These are phyloP conservation scores for Thamnophis sirtalis DNA, from an alignment of 2,113 vertebrate species.

Conservation along the genomic window DNA sequence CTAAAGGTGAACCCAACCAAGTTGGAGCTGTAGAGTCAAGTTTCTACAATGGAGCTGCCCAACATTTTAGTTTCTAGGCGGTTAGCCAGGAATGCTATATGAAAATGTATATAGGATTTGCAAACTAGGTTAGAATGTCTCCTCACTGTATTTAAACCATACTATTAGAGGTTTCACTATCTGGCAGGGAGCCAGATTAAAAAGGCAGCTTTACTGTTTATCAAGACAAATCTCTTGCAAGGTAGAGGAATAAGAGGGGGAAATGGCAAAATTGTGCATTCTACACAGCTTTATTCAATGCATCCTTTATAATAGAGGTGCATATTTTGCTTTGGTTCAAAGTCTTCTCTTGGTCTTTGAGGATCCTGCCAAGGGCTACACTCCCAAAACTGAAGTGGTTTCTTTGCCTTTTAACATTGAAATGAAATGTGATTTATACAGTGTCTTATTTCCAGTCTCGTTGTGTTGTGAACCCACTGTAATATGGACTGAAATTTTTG, in stretches of 20 bases:
- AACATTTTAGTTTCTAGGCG: not conserved
- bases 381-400: not conserved
- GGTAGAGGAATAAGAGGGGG: not conserved
- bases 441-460: not conserved
- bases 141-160: not conserved
- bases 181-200: not conserved
- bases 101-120: not conserved
- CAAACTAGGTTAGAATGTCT: not conserved
- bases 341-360: not conserved
- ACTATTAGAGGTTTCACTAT: not conserved
- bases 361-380: not conserved
- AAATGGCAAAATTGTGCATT: not conserved
- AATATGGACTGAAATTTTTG: not conserved
- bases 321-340: not conserved
- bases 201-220: not conserved
- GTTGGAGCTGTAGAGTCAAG: not conserved
- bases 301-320: not conserved
- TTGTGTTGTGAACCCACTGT: not conserved
- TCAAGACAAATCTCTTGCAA: not conserved
- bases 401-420: not conserved
- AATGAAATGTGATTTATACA: not conserved
- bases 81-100: not conserved
- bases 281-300: not conserved
- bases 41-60: not conserved
- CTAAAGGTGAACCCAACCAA: not conserved